Evolutionary conservation across 2,113 vertebrate species (phyloP).

Genomic region (Toxotes jaculatrix): DNA sequence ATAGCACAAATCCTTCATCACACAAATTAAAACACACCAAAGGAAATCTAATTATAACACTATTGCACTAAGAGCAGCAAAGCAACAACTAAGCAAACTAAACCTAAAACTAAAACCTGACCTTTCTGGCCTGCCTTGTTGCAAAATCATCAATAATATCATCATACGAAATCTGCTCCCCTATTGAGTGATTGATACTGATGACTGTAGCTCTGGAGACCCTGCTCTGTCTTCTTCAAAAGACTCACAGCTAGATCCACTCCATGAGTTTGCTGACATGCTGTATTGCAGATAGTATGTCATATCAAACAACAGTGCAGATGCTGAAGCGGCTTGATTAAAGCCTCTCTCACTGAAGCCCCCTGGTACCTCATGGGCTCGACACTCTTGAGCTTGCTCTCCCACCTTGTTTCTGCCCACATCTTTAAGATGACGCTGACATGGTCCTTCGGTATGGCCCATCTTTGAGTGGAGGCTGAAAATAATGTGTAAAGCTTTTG

Average conservation of each 20-base stretch:
- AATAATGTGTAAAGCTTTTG: conserved; percentile 14
- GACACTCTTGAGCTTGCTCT: background rate
- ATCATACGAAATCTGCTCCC: background rate
- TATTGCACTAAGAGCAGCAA: too few relatives aligned
- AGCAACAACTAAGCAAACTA: too few relatives aligned
- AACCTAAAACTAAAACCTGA: too few relatives aligned
- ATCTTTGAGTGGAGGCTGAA: conserved; percentile 22
- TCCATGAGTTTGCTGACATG: conserved; percentile 9
- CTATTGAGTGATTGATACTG: background rate
- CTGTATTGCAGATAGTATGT: background rate
- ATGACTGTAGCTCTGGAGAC: background rate
- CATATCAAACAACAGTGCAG: background rate
- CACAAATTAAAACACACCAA: too few relatives aligned
- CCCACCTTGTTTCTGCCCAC: conserved; percentile 29
- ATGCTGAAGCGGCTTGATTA: background rate
- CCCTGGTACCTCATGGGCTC: conserved; percentile 8
- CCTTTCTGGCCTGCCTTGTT: background rate
- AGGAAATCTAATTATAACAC: too few relatives aligned
- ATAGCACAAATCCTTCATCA: too few relatives aligned
- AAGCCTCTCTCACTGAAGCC: conserved; percentile 8
- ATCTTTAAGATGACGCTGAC: conserved; percentile 10
- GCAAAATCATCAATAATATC: conserved; percentile 18
- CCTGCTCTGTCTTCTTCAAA: background rate
- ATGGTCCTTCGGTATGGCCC: conserved; percentile 8
- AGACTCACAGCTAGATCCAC: conserved; percentile 14